Conservation (phyloP, 2,113 vertebrate species). For the Alligator sinensis region DNA sequence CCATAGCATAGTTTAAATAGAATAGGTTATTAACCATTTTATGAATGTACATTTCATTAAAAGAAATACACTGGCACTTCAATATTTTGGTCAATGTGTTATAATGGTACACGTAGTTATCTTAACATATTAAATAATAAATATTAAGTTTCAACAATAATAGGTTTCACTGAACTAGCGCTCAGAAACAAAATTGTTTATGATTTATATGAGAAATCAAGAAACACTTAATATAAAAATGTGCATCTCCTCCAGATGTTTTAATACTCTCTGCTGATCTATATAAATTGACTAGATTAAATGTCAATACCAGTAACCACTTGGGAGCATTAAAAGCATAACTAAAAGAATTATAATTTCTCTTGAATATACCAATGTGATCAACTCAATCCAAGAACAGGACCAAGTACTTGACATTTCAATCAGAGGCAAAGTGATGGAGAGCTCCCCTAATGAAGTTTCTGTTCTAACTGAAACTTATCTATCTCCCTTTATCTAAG, state of each 20-base stretch:
- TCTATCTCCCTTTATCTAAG: too few species aligned
- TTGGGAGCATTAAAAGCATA: too few species aligned
- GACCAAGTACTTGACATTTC: too few species aligned
- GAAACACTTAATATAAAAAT: background rate
- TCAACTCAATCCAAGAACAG: too few species aligned
- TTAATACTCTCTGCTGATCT: background rate
- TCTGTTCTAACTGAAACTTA: too few species aligned
- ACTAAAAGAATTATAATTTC: too few species aligned
- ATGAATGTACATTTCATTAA: background rate
- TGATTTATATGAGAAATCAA: background rate
- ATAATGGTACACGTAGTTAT: background rate
- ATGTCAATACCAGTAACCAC: too few species aligned
- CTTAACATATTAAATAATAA: background rate
- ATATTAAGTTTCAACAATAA: background rate
- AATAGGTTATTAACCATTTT: background rate
- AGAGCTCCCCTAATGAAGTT: too few species aligned
- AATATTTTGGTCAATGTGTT: background rate
- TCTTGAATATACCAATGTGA: too few species aligned
- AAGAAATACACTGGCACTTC: too few species aligned
- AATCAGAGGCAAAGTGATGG: too few species aligned
- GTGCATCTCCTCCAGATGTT: background rate
- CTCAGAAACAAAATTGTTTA: background rate
- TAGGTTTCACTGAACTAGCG: background rate
- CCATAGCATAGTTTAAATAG: background rate
- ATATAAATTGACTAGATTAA: background rate